These are phyloP conservation scores for Apeira syringaria DNA, from an alignment of 2,888 invertebrate genomes.

Conservation along the genomic window DNA sequence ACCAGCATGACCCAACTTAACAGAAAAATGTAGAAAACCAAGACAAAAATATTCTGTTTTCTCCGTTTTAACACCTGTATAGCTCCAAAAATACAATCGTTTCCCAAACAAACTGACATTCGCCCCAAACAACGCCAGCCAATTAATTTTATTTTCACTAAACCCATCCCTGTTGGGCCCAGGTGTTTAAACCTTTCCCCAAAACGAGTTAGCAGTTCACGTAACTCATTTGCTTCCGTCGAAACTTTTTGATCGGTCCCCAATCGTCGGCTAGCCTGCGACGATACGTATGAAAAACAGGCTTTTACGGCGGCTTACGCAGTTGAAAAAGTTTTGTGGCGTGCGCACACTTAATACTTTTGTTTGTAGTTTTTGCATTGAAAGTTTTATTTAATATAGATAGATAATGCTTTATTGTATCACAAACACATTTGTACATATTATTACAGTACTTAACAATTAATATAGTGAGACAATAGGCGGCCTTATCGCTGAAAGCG, in stretches of 20 bases:
- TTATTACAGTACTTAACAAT: too few relatives aligned
- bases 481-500: too few relatives aligned
- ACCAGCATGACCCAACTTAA: too few relatives aligned
- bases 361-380: too few relatives aligned
- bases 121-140: constrained; percentile 1
- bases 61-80: too few relatives aligned
- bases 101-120: background rate
- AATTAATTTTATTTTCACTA: constrained; percentile 13
- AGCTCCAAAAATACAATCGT: too few relatives aligned
- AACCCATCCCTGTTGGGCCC: constrained; percentile 1
- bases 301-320: constrained; percentile 1
- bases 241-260: constrained; percentile 20
- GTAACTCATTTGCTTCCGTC: constrained; percentile 16
- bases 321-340: constrained; percentile 2
- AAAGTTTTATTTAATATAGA: too few relatives aligned
- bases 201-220: constrained; percentile 10
- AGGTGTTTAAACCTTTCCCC: constrained; percentile 10
- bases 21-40: too few relatives aligned
- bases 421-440: too few relatives aligned
- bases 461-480: too few relatives aligned
- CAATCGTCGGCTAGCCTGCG: constrained; percentile 10
- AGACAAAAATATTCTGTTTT: too few relatives aligned
- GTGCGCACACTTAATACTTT: background rate
- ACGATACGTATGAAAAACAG: constrained; percentile 4
- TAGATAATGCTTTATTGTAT: too few relatives aligned